Conservation (phyloP, 2,113 vertebrate genomes). For the Corapipo altera region DNA sequence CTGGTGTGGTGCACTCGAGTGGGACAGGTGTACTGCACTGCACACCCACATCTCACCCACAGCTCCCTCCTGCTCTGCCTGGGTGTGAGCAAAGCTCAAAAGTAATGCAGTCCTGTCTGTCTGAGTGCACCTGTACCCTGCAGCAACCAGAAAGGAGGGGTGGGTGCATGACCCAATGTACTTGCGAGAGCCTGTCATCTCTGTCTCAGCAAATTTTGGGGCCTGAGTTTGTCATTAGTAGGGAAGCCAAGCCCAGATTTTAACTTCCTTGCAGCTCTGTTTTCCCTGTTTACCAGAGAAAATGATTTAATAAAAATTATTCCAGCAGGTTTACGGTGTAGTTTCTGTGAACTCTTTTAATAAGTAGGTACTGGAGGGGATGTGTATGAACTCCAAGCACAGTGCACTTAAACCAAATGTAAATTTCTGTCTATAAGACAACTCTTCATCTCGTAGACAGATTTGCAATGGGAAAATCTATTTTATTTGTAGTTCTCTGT, state of each 20-base stretch:
- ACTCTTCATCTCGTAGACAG: background rate
- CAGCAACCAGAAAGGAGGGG: conserved; percentile 14
- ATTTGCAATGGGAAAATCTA: background rate
- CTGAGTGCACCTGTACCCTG: conserved; percentile 1
- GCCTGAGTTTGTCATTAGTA: conserved; percentile 43
- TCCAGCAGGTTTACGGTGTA: background rate
- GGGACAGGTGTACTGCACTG: background rate
- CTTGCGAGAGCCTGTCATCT: conserved; percentile 58
- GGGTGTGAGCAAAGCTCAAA: background rate
- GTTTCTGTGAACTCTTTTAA: conserved; percentile 53
- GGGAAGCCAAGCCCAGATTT: conserved; percentile 54
- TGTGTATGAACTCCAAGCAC: background rate
- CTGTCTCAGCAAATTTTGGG: conserved; percentile 61
- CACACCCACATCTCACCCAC: background rate
- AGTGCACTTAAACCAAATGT: background rate
- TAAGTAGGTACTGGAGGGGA: conserved; percentile 23
- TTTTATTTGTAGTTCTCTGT: background rate
- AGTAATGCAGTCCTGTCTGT: background rate
- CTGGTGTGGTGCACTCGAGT: background rate
- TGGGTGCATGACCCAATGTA: background rate
- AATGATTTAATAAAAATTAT: conserved; percentile 49
- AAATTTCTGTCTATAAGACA: background rate
- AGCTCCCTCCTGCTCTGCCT: background rate
- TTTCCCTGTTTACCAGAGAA: conserved; percentile 48
- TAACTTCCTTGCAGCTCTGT: conserved; percentile 58